A percentile compares a stretch with the other conserved stretches of the same genome.
These are phyloP conservation scores for Netelia fuscicornis DNA, from an alignment of 2,888 invertebrate genomes.

Conservation along the genomic window DNA sequence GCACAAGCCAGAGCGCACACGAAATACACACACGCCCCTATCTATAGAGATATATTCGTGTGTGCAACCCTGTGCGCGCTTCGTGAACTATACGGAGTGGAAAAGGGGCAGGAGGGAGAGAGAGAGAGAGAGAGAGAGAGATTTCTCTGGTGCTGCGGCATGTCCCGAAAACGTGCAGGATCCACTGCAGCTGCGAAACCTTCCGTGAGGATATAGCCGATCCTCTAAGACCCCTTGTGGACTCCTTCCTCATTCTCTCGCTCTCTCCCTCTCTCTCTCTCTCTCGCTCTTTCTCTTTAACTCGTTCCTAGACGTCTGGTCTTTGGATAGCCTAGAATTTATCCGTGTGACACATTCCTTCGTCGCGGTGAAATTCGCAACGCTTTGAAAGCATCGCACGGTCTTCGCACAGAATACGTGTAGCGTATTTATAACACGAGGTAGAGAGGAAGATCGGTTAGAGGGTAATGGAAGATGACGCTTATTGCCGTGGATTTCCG, in stretches of 20 bases:
- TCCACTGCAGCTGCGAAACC: constrained; percentile 61
- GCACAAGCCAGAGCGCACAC: constrained; percentile 50
- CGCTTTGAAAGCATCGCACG: constrained; percentile 49
- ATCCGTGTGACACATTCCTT: constrained; percentile 58
- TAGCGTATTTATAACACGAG: constrained; percentile 37
- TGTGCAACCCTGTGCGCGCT: constrained; percentile 34
- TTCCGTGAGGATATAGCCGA: constrained; percentile 27
- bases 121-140: constrained; percentile 7
- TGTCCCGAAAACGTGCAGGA: constrained; percentile 66
- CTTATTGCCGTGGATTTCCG: too few species aligned
- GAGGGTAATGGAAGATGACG: neutral
- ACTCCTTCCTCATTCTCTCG: constrained; percentile 16
- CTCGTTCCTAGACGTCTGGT: constrained; percentile 45
- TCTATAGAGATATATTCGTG: neutral
- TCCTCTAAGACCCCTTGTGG: too few species aligned
- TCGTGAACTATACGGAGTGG: constrained; percentile 25
- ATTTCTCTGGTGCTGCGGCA: constrained; percentile 54
- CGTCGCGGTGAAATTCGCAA: constrained; percentile 44
- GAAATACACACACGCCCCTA: constrained; percentile 18
- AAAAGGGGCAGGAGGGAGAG: constrained; percentile 1
- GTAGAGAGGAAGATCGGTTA: neutral
- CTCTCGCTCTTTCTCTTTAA: constrained; percentile 34
- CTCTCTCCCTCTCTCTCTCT: constrained; percentile 25
- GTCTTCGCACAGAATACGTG: constrained; percentile 30
- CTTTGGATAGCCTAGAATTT: constrained; percentile 63